Conservation (phyloP, 2,797 vertebrate genomes). For the Gymnoscopelus braueri region DNA sequence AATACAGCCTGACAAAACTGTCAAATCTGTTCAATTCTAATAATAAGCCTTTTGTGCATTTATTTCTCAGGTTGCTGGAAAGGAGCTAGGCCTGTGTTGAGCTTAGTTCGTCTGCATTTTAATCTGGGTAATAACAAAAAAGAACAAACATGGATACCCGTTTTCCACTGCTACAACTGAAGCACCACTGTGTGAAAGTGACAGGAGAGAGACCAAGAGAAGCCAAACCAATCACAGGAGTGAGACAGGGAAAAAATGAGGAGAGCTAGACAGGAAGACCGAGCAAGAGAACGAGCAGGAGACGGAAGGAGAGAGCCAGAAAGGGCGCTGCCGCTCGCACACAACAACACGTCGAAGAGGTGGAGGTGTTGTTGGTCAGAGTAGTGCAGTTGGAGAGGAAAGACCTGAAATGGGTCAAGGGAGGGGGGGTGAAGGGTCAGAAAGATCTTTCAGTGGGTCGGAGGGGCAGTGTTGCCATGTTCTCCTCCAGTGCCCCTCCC, state of each 20-base stretch:
- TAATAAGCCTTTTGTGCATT: conserved; percentile 55
- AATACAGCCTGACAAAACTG: no score
- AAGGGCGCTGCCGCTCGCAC: conserved; percentile 80
- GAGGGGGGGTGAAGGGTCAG: conserved; percentile 29
- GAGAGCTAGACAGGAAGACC: conserved; percentile 65
- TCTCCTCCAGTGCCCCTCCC: conserved; percentile 43
- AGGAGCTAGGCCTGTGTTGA: conserved; percentile 93
- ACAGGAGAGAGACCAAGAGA: conserved; percentile 90
- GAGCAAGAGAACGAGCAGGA: conserved; percentile 47
- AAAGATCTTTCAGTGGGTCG: conserved; percentile 29
- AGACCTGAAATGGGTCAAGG: conserved; percentile 53
- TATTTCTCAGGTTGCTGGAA: conserved; percentile 85
- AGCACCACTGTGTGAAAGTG: conserved; percentile 98
- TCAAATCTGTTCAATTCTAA: background rate
- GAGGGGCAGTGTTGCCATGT: conserved; percentile 50
- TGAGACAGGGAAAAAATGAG: conserved; percentile 61
- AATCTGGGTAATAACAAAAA: conserved; percentile 98
- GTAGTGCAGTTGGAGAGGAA: conserved; percentile 68
- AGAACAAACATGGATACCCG: conserved; percentile 98
- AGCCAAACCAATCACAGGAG: conserved; percentile 84
- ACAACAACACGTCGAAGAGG: conserved; percentile 78
- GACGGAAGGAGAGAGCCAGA: conserved; percentile 54
- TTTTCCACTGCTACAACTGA: conserved; percentile 99
- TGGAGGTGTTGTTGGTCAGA: conserved; percentile 69
- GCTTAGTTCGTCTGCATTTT: conserved; percentile 98